phyloP scores from a whole-genome alignment of 1,140 invertebrate genomes.

The Holcopasites calliopsidis region DNA sequence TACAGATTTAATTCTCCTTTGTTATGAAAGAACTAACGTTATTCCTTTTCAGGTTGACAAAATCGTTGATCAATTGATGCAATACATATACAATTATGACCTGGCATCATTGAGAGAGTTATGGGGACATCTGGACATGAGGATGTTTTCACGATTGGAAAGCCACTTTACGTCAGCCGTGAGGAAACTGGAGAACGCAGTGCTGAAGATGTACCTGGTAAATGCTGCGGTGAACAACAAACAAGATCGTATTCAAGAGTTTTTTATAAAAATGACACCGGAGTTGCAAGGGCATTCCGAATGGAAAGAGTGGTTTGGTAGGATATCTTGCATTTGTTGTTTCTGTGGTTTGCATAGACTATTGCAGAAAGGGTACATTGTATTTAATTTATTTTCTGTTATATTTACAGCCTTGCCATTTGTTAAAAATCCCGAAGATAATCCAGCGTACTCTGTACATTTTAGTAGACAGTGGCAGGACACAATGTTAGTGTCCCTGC shows the following conservation, averaged over 20 bases:
- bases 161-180: conserved; percentile 89
- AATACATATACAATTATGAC: conserved; percentile 89
- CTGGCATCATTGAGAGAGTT: conserved; percentile 88
- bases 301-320: conserved; percentile 99
- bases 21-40: background rate
- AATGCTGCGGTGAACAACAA: conserved; percentile 90
- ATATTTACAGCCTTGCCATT: conserved; percentile 90
- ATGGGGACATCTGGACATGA: conserved; percentile 92
- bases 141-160: conserved; percentile 93
- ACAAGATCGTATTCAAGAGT: conserved; percentile 92
- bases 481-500: conserved; percentile 94
- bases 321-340: conserved; percentile 65
- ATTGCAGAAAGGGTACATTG: background rate
- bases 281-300: conserved; percentile 93
- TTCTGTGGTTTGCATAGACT: background rate
- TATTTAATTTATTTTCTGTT: conserved; percentile 20
- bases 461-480: conserved; percentile 98
- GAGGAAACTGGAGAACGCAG: conserved; percentile 92
- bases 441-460: conserved; percentile 91
- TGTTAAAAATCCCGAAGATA: conserved; percentile 94
- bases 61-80: conserved; percentile 92
- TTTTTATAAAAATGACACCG: conserved; percentile 92
- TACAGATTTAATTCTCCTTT: background rate
- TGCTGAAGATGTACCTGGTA: conserved; percentile 94
- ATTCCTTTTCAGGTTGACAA: conserved; percentile 86